Evolutionary conservation across 1,140 invertebrate genomes (phyloP).

Genomic region (Drosophila littoralis): DNA sequence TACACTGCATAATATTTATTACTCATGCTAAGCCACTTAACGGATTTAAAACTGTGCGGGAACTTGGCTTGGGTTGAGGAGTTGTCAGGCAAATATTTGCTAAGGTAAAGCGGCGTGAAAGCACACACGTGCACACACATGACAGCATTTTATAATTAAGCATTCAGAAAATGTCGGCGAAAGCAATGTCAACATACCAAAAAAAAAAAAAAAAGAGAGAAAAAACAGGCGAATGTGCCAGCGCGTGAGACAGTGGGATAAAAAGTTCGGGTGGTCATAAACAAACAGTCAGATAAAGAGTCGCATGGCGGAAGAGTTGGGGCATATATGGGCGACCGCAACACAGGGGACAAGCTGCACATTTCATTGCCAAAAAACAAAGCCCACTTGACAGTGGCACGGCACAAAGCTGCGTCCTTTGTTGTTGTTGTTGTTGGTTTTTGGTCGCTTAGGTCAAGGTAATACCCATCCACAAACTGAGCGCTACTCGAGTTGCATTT

Average conservation of each 20-base stretch:
- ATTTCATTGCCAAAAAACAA: conserved; percentile 43
- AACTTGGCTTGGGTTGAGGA: conserved; percentile 1
- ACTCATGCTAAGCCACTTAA: conserved; percentile 18
- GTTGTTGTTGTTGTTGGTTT: background rate
- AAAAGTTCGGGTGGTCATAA: conserved; percentile 13
- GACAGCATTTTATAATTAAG: conserved; percentile 71
- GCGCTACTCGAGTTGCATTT: conserved; percentile 28
- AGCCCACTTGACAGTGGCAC: conserved; percentile 34
- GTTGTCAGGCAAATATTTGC: conserved; percentile 34
- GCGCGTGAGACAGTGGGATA: background rate
- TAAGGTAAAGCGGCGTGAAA: conserved; percentile 20
- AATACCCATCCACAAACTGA: conserved; percentile 16
- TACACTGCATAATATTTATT: background rate
- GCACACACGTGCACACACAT: conserved; percentile 31
- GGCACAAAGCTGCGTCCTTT: background rate
- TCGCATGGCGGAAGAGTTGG: conserved; percentile 31
- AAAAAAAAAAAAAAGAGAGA: background rate
- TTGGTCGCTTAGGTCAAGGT: conserved; percentile 36
- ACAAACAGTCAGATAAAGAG: conserved; percentile 45
- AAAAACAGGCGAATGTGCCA: conserved; percentile 5
- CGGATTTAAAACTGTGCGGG: conserved; percentile 28
- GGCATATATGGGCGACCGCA: conserved; percentile 46
- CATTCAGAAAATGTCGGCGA: conserved; percentile 64
- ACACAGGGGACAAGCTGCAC: conserved; percentile 36
- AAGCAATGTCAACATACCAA: conserved; percentile 33